Conservation (phyloP, 2,113 vertebrate genomes). For the Australoheros scitulus region DNA sequence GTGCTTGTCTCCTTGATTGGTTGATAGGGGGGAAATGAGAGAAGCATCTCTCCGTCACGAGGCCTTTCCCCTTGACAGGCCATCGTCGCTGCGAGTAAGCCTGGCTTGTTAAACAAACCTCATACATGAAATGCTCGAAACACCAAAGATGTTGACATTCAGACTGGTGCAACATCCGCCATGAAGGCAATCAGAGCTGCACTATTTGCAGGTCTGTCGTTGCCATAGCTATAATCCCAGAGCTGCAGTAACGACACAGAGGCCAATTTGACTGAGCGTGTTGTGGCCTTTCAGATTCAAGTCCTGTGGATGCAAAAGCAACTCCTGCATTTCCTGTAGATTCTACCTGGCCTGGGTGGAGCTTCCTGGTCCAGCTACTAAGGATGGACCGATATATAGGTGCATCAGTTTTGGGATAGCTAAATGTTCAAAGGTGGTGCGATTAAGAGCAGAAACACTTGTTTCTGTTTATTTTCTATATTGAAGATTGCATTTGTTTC, state of each 20-base stretch:
- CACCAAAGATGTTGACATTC: conserved; percentile 5
- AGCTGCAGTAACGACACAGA: conserved; percentile 36
- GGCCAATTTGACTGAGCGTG: conserved; percentile 27
- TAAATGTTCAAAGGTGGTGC: background rate
- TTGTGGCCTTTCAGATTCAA: conserved; percentile 9
- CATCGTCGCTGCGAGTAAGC: background rate
- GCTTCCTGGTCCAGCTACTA: background rate
- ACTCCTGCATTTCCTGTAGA: background rate
- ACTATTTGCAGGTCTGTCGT: conserved; percentile 19
- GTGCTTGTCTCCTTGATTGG: background rate
- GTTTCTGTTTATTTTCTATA: background rate
- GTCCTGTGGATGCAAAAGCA: background rate
- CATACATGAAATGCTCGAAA: background rate
- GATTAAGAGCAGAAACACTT: background rate
- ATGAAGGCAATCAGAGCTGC: conserved; percentile 3
- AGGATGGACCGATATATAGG: background rate
- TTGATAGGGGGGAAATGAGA: background rate
- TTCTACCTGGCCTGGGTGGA: background rate
- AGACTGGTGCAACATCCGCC: background rate
- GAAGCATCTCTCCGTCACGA: background rate
- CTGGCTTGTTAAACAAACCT: background rate
- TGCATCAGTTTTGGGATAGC: background rate
- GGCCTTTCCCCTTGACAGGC: background rate
- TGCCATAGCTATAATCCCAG: conserved; percentile 33
- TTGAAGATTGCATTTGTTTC: background rate